These are phyloP conservation scores for Actinia equina DNA, from an alignment of 64 coral and sea anemone genomes.

Conservation along the genomic window DNA sequence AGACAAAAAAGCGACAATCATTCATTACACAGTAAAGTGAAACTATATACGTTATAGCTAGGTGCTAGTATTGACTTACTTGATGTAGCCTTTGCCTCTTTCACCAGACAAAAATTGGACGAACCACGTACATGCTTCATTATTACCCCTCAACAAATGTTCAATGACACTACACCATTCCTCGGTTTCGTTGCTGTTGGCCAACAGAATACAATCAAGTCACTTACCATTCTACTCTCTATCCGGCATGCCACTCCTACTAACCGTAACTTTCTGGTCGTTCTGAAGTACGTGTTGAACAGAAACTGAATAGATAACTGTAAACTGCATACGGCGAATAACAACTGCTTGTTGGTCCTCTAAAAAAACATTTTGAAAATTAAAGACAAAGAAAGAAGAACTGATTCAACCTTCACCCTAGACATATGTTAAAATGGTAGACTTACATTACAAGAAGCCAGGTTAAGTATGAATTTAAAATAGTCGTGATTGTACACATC, in stretches of 20 bases:
- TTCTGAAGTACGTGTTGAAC: constrained; percentile 93
- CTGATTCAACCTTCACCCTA: not conserved
- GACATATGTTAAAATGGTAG: not conserved
- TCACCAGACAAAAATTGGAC: constrained; percentile 72
- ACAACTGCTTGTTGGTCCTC: constrained; percentile 62
- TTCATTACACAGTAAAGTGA: not conserved
- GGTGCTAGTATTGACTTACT: constrained; percentile 28
- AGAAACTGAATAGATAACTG: constrained; percentile 79
- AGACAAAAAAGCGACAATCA: not conserved
- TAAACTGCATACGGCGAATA: constrained; percentile 77
- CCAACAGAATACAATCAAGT: not conserved
- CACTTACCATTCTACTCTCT: not conserved
- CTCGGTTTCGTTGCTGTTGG: constrained; percentile 55
- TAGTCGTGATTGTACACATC: constrained; percentile 90
- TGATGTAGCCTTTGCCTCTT: constrained; percentile 89
- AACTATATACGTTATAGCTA: not conserved
- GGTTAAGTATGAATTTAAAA: constrained; percentile 73
- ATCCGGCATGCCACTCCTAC: not conserved
- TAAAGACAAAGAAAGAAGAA: not conserved
- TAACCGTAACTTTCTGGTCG: constrained; percentile 86
- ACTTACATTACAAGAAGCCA: constrained; percentile 81
- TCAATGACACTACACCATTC: constrained; percentile 71
- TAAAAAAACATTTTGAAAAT: constrained; percentile 35
- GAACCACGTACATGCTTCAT: constrained; percentile 80
- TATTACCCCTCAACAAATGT: constrained; percentile 61